Evolutionary conservation across 2,797 vertebrate genomes (phyloP).

Genomic region (Dermochelys coriacea): DNA sequence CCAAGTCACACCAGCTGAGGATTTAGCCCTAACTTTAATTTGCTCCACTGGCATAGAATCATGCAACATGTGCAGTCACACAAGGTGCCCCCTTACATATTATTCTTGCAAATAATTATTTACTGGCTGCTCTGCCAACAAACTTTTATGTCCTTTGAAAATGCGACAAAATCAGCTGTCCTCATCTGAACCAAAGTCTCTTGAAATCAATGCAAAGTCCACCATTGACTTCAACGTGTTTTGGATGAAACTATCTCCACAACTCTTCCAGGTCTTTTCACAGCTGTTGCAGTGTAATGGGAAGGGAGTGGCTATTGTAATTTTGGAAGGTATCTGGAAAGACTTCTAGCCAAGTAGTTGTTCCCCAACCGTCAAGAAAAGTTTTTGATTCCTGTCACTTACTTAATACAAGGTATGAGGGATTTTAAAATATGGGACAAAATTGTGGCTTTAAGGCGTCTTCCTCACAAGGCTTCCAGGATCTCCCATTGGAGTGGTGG

Average conservation of each 20-base stretch:
- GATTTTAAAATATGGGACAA: background rate
- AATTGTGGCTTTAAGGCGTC: background rate
- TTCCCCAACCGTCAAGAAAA: background rate
- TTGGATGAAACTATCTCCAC: background rate
- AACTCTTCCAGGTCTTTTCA: background rate
- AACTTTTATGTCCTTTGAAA: background rate
- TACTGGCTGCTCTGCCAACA: background rate
- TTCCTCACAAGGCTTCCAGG: background rate
- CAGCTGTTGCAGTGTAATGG: background rate
- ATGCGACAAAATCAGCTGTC: background rate
- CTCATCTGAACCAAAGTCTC: background rate
- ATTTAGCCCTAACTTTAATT: background rate
- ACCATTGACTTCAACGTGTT: background rate
- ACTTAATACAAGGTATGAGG: background rate
- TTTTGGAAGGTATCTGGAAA: background rate
- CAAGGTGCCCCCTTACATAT: background rate
- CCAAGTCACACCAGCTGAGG: background rate
- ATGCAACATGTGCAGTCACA: background rate
- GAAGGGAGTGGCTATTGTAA: background rate
- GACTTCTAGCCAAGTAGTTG: background rate
- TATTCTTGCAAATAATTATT: background rate
- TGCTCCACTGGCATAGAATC: background rate
- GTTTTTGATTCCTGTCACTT: background rate
- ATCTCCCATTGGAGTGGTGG: rapidly evolving
- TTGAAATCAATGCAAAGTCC: background rate